Base-by-base conservation (phyloP, 2,797 vertebrate genomes). In the Gambusia yucatana region DNA sequence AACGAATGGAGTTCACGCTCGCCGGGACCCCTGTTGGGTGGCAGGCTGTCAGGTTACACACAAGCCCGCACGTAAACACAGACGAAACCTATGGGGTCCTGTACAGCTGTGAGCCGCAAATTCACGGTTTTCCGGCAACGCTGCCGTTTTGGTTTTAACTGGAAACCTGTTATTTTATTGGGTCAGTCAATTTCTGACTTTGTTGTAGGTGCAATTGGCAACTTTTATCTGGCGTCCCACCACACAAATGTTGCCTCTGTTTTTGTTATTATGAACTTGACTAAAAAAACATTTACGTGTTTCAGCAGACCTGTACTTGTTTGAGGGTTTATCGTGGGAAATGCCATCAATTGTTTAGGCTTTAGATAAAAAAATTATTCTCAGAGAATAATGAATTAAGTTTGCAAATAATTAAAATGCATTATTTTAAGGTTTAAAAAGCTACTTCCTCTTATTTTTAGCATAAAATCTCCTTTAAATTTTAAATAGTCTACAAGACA, bases 1-100 rank as follows among this genome's bases (percentile, higher is more conserved):
- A 87, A 87, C 83, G 63, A 87, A 83, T 75, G 75, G 82, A 91
- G 90, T 90, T 95, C 91, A 92, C 92, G 90, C 89, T 92, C 81
- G 74, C 82, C 87, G 83, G 91, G 90, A 91, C 88, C 93, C 94
- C 93, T 77, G 79, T 87, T 86, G 93, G 87, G 90, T 84, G 69
- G 86, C 91, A 91, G 86, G 77, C 92, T 94, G 93, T 90, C 89
- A 90, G 91, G 85, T 91, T 89, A 82, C 82, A 59, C 75, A 55
- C 73, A 80, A 46, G 65, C 80, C 81, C 80, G 77, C 76, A 36
- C 69, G 67, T 73, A 88, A 77, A 70, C 85, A 48, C 69, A 25
- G 57, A 72, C 76, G 73, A 63, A 75, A 79, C 71, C 43, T 57
- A 73, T 81, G 79, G 43, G 44, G 13, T 79, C 75, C 77, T 33